Evolutionary conservation across 2,113 vertebrate genomes (phyloP).

Genomic region (Menura novaehollandiae): DNA sequence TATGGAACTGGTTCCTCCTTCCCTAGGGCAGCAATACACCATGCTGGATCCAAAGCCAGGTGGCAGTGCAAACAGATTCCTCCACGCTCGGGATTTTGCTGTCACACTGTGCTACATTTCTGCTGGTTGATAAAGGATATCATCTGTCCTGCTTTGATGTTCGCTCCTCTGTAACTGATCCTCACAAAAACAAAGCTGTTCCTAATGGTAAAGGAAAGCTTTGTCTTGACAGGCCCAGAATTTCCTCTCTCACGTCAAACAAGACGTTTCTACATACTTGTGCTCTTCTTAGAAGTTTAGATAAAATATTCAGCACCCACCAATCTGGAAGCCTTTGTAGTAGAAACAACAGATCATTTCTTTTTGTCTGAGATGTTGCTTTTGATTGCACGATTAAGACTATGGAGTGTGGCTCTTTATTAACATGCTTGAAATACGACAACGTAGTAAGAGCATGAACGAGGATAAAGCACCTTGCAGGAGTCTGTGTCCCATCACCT

Average conservation of each 20-base stretch:
- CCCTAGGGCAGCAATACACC: background rate
- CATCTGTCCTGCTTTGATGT: background rate
- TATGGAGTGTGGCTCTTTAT: conserved; percentile 32
- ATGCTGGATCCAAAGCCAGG: background rate
- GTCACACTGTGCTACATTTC: conserved; percentile 5
- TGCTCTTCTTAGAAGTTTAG: background rate
- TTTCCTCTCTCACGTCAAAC: background rate
- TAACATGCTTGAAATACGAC: conserved; percentile 44
- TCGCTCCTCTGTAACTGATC: conserved; percentile 41
- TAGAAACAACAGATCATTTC: background rate
- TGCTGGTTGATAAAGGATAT: background rate
- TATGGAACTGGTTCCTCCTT: background rate
- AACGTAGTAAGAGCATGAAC: background rate
- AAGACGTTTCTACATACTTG: background rate
- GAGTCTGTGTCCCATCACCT: background rate
- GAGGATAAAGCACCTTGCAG: conserved; percentile 36
- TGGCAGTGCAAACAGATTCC: conserved; percentile 10
- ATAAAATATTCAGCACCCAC: conserved; percentile 32
- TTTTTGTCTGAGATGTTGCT: background rate
- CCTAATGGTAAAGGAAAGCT: background rate
- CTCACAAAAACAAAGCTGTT: background rate
- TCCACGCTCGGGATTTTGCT: background rate
- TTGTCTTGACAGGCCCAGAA: background rate
- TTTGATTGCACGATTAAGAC: conserved; percentile 19
- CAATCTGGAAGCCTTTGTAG: background rate